phyloP scores from a whole-genome alignment of 2,888 invertebrate genomes.

The Drosophila rellima region DNA sequence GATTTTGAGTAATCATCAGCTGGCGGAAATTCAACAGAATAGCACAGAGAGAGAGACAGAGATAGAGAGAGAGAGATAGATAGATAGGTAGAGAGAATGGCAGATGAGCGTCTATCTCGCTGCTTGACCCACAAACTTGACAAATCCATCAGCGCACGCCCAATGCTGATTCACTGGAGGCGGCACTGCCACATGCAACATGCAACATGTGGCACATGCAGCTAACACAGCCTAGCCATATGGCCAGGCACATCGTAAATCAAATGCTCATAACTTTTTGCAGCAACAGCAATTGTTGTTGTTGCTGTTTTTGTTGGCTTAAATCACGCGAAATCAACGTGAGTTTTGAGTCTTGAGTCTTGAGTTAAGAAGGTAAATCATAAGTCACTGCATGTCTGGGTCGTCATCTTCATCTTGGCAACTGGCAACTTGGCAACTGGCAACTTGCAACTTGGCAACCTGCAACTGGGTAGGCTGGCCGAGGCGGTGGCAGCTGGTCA shows the following conservation, averaged over 20 bases:
- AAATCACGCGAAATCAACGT: constrained; percentile 68
- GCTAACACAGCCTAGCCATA: constrained; percentile 27
- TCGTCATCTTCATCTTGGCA: constrained; percentile 73
- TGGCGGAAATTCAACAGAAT: constrained; percentile 68
- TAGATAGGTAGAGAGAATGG: constrained; percentile 7
- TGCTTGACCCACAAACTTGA: constrained; percentile 79
- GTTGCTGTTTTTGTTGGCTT: constrained; percentile 52
- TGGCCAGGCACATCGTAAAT: constrained; percentile 72
- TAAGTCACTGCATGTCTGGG: constrained; percentile 81
- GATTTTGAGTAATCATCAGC: constrained; percentile 79
- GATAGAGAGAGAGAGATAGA: not conserved
- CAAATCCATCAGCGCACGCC: constrained; percentile 76
- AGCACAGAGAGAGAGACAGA: not conserved
- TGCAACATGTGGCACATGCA: constrained; percentile 32
- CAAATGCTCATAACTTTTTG: constrained; percentile 78
- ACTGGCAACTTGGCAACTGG: not conserved
- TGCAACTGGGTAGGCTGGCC: constrained; percentile 9
- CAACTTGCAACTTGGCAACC: constrained; percentile 3
- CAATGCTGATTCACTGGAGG: constrained; percentile 22
- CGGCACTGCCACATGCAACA: constrained; percentile 23
- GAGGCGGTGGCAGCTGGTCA: constrained; percentile 37
- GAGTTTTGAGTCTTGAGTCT: constrained; percentile 29
- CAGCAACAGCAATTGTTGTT: constrained; percentile 39
- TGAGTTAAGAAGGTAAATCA: constrained; percentile 75
- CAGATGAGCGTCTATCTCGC: constrained; percentile 21